These are phyloP conservation scores for Adrianichthys oophorus DNA, from an alignment of 2,797 vertebrate genomes.

Conservation along the genomic window DNA sequence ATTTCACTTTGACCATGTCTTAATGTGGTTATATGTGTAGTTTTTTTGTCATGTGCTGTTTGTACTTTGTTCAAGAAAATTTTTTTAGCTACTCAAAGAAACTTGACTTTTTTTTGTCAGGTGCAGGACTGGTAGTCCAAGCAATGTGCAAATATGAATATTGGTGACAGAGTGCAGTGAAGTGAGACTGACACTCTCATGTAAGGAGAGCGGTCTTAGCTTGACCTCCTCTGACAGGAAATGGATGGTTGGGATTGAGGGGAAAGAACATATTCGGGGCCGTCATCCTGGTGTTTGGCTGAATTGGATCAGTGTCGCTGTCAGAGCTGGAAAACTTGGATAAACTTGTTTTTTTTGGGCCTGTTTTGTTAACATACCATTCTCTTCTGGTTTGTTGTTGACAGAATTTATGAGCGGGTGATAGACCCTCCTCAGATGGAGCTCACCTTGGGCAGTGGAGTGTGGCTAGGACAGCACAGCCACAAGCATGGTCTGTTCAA, in stretches of 20 bases:
- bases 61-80: conserved; percentile 9
- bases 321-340: conserved; percentile 22
- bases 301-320: conserved; percentile 50
- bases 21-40: no score
- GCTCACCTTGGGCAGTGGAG: conserved; percentile 84
- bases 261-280: conserved; percentile 19
- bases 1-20: no score
- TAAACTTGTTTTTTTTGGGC: conserved; percentile 12
- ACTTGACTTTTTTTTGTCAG: conserved; percentile 47
- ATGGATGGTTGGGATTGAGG: conserved; percentile 7
- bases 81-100: conserved; percentile 47
- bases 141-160: conserved; percentile 56
- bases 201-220: conserved; percentile 44
- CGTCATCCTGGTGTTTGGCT: conserved; percentile 46
- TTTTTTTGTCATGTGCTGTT: no score
- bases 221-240: conserved; percentile 25
- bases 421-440: conserved; percentile 91
- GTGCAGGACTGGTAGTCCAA: conserved; percentile 46
- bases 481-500: conserved; percentile 94
- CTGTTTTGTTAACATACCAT: conserved; percentile 35
- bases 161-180: conserved; percentile 33
- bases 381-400: conserved; percentile 52
- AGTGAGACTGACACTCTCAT: conserved; percentile 59
- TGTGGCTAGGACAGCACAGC: conserved; percentile 96
- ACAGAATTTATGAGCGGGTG: conserved; percentile 93